Evolutionary conservation across 2,113 vertebrate species (phyloP).

Genomic region (Lamprotornis superbus): DNA sequence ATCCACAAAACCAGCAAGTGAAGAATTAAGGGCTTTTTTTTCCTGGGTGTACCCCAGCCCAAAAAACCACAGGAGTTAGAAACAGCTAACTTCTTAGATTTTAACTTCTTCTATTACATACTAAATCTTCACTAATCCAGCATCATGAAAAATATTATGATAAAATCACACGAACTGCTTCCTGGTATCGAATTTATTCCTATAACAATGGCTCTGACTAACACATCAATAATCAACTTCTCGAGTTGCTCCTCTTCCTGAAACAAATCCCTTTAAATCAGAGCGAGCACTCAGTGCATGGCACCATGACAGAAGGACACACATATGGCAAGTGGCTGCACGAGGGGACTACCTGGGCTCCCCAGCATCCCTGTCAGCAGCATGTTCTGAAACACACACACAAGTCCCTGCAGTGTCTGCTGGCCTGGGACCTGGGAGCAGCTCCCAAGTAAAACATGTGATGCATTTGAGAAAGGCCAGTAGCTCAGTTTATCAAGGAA

Average conservation of each 20-base stretch:
- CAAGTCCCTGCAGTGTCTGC: not conserved
- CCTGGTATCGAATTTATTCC: not conserved
- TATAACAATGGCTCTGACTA: not conserved
- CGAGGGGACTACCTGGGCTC: not conserved
- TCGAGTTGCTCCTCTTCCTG: not conserved
- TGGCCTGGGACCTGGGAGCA: not conserved
- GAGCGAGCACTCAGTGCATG: not conserved
- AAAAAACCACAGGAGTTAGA: not conserved
- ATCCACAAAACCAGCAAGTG: not conserved
- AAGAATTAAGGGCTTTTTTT: not conserved
- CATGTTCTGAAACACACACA: not conserved
- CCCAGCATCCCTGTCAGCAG: not conserved
- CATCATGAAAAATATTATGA: not conserved
- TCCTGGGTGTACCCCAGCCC: not conserved
- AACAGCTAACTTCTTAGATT: not conserved
- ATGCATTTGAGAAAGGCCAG: not conserved
- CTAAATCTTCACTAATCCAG: not conserved
- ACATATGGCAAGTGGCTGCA: not conserved
- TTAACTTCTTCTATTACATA: not conserved
- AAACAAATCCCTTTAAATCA: not conserved
- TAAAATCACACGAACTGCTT: not conserved
- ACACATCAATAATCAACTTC: not conserved
- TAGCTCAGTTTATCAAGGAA: not conserved
- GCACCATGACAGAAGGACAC: not conserved
- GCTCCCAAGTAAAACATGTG: rapidly evolving